Percentiles rank a stretch among this genome's conserved stretches.
phyloP scores from a whole-genome alignment of 2,888 invertebrate genomes.

The Spilarctia lutea region DNA sequence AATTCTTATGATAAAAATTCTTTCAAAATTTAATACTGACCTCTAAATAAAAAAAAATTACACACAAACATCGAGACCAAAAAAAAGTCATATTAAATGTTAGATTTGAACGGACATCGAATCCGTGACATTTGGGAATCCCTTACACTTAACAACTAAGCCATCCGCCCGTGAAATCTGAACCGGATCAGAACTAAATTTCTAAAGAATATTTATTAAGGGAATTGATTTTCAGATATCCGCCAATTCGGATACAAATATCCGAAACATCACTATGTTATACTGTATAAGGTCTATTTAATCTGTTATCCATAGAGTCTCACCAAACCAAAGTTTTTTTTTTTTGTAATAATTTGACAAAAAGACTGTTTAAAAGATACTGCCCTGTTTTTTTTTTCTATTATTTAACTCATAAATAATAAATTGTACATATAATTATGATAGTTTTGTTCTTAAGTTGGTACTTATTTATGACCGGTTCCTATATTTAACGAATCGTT shows the following conservation, averaged over 20 bases:
- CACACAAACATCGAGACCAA: too few relatives aligned
- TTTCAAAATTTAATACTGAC: too few relatives aligned
- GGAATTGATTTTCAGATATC: not conserved
- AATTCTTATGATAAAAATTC: too few relatives aligned
- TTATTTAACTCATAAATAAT: constrained; percentile 4
- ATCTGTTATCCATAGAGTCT: constrained; percentile 27
- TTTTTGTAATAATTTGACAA: constrained; percentile 39
- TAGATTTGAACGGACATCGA: too few relatives aligned
- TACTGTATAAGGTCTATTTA: not conserved
- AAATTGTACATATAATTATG: constrained; percentile 41
- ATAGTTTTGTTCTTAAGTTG: constrained; percentile 22
- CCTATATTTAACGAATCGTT: too few relatives aligned
- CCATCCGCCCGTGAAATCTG: too few relatives aligned
- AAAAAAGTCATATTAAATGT: too few relatives aligned
- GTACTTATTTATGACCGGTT: not conserved
- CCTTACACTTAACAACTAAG: too few relatives aligned
- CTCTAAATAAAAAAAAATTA: too few relatives aligned
- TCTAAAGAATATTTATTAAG: not conserved
- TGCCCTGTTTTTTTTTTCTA: constrained; percentile 42
- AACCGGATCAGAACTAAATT: not conserved
- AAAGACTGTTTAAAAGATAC: constrained; percentile 55
- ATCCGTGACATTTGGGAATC: too few relatives aligned
- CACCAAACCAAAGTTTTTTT: constrained; percentile 39
- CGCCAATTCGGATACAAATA: not conserved
- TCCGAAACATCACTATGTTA: not conserved